phyloP scores from a whole-genome alignment of 2,888 invertebrate genomes.

The Heteromurus nitidus region DNA sequence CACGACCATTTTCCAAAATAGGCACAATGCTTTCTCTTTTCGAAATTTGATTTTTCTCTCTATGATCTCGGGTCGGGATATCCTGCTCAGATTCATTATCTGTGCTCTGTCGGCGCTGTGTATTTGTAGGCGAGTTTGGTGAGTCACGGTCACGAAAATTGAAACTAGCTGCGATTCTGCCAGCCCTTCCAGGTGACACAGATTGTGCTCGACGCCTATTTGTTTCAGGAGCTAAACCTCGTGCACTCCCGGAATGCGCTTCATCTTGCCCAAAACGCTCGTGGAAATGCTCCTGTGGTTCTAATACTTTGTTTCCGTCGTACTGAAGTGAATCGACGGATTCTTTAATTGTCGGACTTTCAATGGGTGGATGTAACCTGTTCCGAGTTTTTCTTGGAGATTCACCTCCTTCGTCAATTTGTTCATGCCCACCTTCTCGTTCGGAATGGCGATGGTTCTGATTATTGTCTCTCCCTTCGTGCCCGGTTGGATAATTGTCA shows the following conservation, averaged over 20 bases:
- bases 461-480: no score
- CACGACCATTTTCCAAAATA: not conserved
- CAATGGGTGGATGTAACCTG: no score
- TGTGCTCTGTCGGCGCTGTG: not conserved
- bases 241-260: no score
- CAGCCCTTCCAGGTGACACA: not conserved
- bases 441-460: no score
- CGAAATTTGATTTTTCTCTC: not conserved
- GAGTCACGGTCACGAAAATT: not conserved
- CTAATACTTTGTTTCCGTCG: not conserved
- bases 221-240: not conserved
- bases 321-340: not conserved
- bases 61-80: not conserved
- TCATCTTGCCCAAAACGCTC: constrained; percentile 15
- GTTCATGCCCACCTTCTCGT: not conserved
- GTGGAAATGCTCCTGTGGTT: constrained; percentile 13
- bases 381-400: not conserved
- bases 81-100: not conserved
- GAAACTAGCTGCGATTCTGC: not conserved
- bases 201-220: not conserved
- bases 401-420: not conserved
- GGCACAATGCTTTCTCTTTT: not conserved
- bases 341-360: not conserved
- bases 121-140: no score
- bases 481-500: not conserved